Evolutionary conservation across 2,113 vertebrate species (phyloP), one percentile per base, ranked within the genome.

Genomic region (Tapirus terrestris): DNA sequence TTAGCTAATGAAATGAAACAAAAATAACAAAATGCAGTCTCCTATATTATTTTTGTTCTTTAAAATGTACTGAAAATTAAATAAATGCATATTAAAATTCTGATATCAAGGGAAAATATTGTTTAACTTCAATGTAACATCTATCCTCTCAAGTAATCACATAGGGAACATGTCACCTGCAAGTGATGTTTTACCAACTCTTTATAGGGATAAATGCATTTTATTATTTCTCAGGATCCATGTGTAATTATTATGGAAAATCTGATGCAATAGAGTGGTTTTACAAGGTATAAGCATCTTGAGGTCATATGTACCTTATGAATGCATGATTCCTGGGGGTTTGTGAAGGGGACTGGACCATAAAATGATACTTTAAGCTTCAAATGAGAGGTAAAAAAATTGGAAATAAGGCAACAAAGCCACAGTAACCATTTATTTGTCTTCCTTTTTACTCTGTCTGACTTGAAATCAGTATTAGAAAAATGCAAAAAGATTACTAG

Each of bases 181-280:
- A 45, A 81, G 11, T 60, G 58, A 81, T 36, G 12, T 61, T 79
- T 90, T 89, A 33, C 4, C 4, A 21, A 63, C 6, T 70, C 2
- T 33, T 94, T 75, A 89, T 53, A 81, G 21, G 11, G 25, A 58
- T 84, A 88, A 61, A 23, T 43, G 8, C n/a, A 72, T 84, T 92
- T 95, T 36, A 56, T 84, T 65, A 39, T 95, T 90, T 6, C 79
- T 63, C 2, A n/a, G 8, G 7, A 65, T 94, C 8, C 8, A 53
- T 31, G 84, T 96, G 67, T 92, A 91, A 89, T 86, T 82, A 86
- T 61, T 27, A 60, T 39, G 5, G 14, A 86, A 95, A 90, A 1
- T 8, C 17, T 94, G 9, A 61, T 18, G 3, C 3, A 70, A 29
- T 87, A 58, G 90, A 60, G 8, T 84, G 5, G 18, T 51, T 81